A percentile compares a stretch with the other conserved stretches of the same genome.
Conservation (phyloP, 2,113 vertebrate species). For the Cheilinus undulatus region DNA sequence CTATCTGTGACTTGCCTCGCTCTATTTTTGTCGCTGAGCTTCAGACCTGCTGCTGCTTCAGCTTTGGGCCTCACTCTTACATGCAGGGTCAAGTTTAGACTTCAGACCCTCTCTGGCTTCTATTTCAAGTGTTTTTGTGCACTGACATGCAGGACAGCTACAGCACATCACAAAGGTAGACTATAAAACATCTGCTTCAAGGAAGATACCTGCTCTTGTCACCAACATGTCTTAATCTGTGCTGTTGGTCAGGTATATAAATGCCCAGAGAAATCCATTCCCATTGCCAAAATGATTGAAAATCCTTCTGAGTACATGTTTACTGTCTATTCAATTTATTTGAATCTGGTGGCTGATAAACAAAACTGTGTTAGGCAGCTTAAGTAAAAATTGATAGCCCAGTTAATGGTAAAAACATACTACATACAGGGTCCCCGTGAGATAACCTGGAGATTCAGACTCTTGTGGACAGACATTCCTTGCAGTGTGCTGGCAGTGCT, state of each 20-base stretch:
- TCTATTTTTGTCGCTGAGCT: constrained; percentile 58
- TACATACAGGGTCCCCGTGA: not conserved
- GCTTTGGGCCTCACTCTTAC: constrained; percentile 35
- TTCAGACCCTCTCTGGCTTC: constrained; percentile 26
- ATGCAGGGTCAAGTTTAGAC: constrained; percentile 42
- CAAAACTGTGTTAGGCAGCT: too few relatives aligned
- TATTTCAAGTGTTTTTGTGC: constrained; percentile 28
- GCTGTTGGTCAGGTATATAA: too few relatives aligned
- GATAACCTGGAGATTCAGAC: not conserved
- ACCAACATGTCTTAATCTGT: too few relatives aligned
- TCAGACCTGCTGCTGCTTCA: constrained; percentile 52
- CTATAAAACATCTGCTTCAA: too few relatives aligned
- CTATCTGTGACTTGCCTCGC: constrained; percentile 28
- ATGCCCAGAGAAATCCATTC: not conserved
- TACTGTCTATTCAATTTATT: too few relatives aligned
- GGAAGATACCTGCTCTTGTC: not conserved
- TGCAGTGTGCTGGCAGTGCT: not conserved
- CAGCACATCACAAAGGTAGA: too few relatives aligned
- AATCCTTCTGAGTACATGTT: too few relatives aligned
- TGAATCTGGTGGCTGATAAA: too few relatives aligned
- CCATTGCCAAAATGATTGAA: not conserved
- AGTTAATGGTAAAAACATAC: too few relatives aligned
- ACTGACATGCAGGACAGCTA: constrained; percentile 11
- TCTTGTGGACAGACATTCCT: not conserved
- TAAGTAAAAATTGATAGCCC: too few relatives aligned